These are phyloP conservation scores for Lepidocyrtoides sp. DNA, from an alignment of 2,888 invertebrate species.

Conservation along the genomic window DNA sequence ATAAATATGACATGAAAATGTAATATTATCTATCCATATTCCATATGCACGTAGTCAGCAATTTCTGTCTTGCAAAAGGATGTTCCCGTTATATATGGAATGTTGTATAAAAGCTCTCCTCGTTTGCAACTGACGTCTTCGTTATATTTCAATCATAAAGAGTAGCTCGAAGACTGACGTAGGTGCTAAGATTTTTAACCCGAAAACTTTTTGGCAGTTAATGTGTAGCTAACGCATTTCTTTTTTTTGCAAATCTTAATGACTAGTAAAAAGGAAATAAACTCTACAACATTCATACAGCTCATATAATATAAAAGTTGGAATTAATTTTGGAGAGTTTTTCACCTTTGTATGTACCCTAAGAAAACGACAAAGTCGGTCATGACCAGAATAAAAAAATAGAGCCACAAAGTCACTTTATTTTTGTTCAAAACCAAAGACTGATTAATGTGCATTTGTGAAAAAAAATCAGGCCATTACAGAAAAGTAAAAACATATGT, in stretches of 20 bases:
- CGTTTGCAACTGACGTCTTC: not conserved
- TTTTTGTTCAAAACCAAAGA: not conserved
- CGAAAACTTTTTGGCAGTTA: slow-evolving; percentile 36
- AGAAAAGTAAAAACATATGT: not conserved
- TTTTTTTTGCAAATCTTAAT: not conserved
- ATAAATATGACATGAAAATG: slow-evolving; percentile 36
- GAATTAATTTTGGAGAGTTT: not conserved
- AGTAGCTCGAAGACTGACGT: slow-evolving; percentile 29
- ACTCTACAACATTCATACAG: not conserved
- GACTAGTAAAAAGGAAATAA: not conserved
- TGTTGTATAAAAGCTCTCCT: slow-evolving; percentile 12
- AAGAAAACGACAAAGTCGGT: not conserved
- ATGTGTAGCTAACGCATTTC: not conserved
- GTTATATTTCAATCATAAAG: slow-evolving; percentile 1
- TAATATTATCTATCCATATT: not conserved
- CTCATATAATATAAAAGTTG: not conserved
- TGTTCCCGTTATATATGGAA: too few relatives aligned
- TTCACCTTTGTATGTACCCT: not conserved
- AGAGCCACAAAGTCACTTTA: not conserved
- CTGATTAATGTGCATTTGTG: not conserved
- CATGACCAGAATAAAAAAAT: slow-evolving; percentile 38
- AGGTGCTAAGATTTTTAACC: not conserved
- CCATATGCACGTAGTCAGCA: not conserved
- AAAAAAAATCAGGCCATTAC: slow-evolving; percentile 5
- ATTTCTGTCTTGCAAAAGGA: not conserved